Base-by-base conservation (phyloP, 2,888 invertebrate genomes). In the Epinotia bilunana region DNA sequence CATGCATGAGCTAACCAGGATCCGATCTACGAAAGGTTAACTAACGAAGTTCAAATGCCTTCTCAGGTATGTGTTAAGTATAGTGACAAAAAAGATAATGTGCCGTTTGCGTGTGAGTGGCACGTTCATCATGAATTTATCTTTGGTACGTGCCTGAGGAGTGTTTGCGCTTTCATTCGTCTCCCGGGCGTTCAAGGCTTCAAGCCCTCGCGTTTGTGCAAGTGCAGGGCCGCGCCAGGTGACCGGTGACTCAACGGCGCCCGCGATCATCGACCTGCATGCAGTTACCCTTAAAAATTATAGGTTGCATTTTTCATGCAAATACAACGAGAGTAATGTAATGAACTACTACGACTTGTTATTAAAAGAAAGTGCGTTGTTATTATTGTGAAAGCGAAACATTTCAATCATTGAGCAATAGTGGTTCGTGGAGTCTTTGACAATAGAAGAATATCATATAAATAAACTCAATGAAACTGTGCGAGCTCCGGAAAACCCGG, bases 231-330 rank as follows among this genome's bases (percentile, higher is more conserved):
- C 64, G 68, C 49, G 65, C n/a, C 39, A 58, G 73, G 80, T 85
- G 87, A 83, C 81, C 82, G 73, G 73, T 92, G 91, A 91, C 79
- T 91, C 91, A 91, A 82, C 85, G 81, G 84, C 83, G 85, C 78
- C 82, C 80, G 85, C 86, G 93, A 89, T 90, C 91, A 83, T 86
- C 87, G 91, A 92, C 90, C 91, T 87, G 84, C 85, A 85, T 84
- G 83, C 86, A 86, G 84, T 86, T 88, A 86, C 86, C 84, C 83
- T 84, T 76, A 77, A 64, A 64, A 77, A 64, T 78, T 79, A 86
- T 84, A 77, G 61, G 61, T 78, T 79, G 86, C 84, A 87, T 83
- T 84, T 64, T 74, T 58, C 64, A 65, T 70, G 60, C 28, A 65
- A 61, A 55, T 20, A 57, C 53, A 13, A 43, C 3, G 23, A 39